Evolutionary conservation across 2,888 invertebrate genomes (phyloP), one percentile per base, ranked within the genome.

Genomic region (Epirrhoe tristata): DNA sequence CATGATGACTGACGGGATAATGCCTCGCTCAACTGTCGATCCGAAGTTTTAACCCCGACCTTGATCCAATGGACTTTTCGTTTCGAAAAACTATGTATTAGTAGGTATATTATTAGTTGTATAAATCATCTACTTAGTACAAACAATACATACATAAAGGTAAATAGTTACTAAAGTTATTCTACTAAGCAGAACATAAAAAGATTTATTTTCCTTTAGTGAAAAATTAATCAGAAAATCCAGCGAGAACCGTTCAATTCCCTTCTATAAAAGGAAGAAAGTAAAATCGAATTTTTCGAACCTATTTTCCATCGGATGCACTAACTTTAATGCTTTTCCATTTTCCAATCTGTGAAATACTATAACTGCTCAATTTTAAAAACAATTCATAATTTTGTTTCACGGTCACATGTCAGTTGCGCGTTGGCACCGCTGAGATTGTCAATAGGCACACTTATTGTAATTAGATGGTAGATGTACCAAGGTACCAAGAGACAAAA

Each of bases 371-470:
- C 16, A 52, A 51, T 17, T 39, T 62, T 24, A 53, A 56, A n/a
- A 54, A 16, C 8, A 39, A 8, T 46, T 60, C 10, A 8, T 6
- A 48, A 39, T 43, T n/a, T n/a, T 50, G 54, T 51, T 36, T 36
- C 6, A 59, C 50, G 6, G 16, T 43, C 59, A 71, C 83, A 6
- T 83, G 83, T 67, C 54, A 63, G 61, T 82, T 82, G 73, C 77
- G 71, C 82, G 67, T 74, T 73, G 70, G 24, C 24, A 24, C 76
- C 83, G 86, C 87, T 88, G 69, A 66, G 70, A 88, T 90, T 86
- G 88, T 89, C 84, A 89, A 88, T 90, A 8, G 39, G 10, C 39
- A 43, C 39, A 43, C 53, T 7, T 54, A 90, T 90, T 88, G 82
- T 86, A 89, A 87, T 89, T 73, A 84, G 84, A 84, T 64, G 36